Evolutionary conservation across 2,113 vertebrate genomes (phyloP).

Genomic region (Sapajus apella): DNA sequence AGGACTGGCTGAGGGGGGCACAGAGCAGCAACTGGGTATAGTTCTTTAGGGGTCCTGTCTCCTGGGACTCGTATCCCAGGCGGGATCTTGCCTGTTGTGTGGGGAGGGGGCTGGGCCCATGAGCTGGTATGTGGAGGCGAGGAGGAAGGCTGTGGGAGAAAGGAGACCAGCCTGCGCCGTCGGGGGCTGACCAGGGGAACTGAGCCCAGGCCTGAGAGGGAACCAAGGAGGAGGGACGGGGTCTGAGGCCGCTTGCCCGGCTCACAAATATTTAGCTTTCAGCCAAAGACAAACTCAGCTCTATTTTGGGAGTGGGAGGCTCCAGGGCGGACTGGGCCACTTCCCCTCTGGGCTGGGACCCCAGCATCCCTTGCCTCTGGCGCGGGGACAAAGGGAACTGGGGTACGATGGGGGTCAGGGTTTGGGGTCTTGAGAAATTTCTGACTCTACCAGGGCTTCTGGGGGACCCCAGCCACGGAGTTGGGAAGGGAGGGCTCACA

Average conservation of each 20-base stretch:
- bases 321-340: constrained; percentile 67
- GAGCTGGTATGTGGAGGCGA: not conserved
- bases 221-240: constrained; percentile 78
- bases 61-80: not conserved
- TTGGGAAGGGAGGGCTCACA: not conserved
- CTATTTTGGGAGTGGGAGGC: constrained; percentile 83
- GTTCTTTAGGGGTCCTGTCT: not conserved
- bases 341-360: constrained; percentile 75
- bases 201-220: constrained; percentile 68
- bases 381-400: not conserved
- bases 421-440: constrained; percentile 27
- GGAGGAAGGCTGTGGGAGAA: constrained; percentile 29
- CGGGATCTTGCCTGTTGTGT: not conserved
- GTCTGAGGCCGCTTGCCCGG: constrained; percentile 80
- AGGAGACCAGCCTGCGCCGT: constrained; percentile 17
- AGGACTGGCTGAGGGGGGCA: not conserved
- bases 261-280: constrained; percentile 83
- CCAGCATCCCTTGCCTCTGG: constrained; percentile 53
- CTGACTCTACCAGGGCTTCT: not conserved
- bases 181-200: constrained; percentile 65
- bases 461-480: not conserved
- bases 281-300: constrained; percentile 82
- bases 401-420: not conserved
- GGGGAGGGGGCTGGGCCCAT: not conserved
- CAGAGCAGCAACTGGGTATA: not conserved